These are phyloP conservation scores for Anguilla rostrata DNA, from an alignment of 2,113 vertebrate species.

Conservation along the genomic window DNA sequence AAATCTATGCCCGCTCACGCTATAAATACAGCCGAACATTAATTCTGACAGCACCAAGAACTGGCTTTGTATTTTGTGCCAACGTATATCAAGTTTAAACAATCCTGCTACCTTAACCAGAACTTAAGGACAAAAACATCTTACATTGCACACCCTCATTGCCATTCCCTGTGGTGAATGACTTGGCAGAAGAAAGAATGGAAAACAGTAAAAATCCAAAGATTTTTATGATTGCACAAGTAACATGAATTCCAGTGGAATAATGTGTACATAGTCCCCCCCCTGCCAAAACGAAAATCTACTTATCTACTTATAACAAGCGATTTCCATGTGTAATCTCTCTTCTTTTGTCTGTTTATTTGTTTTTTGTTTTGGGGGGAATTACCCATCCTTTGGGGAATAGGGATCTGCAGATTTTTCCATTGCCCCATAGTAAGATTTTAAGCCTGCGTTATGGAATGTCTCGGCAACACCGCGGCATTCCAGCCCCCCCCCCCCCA, in stretches of 20 bases:
- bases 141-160: not conserved
- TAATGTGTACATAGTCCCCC: conserved; percentile 49
- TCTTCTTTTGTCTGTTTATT: conserved; percentile 7
- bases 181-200: conserved; percentile 8
- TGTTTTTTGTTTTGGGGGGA: conserved; percentile 37
- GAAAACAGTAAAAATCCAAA: conserved; percentile 38
- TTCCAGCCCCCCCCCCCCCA: not conserved
- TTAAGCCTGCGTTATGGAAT: conserved; percentile 33
- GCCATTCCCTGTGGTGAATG: no score
- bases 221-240: not conserved
- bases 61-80: not conserved
- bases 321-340: not conserved
- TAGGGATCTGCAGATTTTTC: conserved; percentile 40
- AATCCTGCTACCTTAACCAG: not conserved
- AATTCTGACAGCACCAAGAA: not conserved
- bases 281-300: conserved; percentile 32
- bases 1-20: not conserved
- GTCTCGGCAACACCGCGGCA: not conserved
- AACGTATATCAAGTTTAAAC: not conserved
- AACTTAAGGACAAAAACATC: not conserved
- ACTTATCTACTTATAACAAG: not conserved
- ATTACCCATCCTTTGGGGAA: conserved; percentile 8
- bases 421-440: conserved; percentile 35
- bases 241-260: conserved; percentile 47
- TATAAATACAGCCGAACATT: not conserved